These are phyloP conservation scores for Urocynchramus pylzowi DNA, from an alignment of 2,113 vertebrate species.

Conservation along the genomic window DNA sequence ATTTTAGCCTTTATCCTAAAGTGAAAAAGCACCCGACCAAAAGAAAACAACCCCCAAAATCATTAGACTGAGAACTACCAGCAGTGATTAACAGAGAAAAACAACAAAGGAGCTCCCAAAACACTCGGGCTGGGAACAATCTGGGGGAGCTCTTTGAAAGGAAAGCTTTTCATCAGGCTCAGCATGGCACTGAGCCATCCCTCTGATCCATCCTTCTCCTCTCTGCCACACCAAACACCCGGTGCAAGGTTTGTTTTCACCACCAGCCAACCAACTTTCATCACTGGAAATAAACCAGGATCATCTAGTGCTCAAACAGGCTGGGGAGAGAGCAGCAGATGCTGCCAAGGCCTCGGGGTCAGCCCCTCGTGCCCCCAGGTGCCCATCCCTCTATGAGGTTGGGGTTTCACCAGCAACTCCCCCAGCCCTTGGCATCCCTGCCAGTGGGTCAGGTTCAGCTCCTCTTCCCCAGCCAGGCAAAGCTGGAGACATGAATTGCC, in stretches of 20 bases:
- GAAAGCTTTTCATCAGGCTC: not conserved
- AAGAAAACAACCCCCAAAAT: not conserved
- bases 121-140: not conserved
- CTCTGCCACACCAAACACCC: not conserved
- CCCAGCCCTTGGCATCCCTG: rapidly evolving
- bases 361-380: rapidly evolving
- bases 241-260: not conserved
- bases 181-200: not conserved
- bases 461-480: not conserved
- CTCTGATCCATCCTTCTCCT: not conserved
- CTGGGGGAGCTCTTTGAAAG: not conserved
- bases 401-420: not conserved
- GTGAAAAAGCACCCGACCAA: not conserved
- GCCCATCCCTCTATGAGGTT: no score
- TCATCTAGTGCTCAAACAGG: rapidly evolving
- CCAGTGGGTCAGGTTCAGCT: rapidly evolving
- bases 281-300: not conserved
- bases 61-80: not conserved
- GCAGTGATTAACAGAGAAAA: not conserved
- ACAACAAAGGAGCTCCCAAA: not conserved
- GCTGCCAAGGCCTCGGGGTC: rapidly evolving
- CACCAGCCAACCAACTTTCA: not conserved
- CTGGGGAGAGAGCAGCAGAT: not conserved
- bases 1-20: not conserved
- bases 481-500: not conserved